Evolutionary conservation across 2,113 vertebrate genomes (phyloP).

Genomic region (Lathamus discolor): DNA sequence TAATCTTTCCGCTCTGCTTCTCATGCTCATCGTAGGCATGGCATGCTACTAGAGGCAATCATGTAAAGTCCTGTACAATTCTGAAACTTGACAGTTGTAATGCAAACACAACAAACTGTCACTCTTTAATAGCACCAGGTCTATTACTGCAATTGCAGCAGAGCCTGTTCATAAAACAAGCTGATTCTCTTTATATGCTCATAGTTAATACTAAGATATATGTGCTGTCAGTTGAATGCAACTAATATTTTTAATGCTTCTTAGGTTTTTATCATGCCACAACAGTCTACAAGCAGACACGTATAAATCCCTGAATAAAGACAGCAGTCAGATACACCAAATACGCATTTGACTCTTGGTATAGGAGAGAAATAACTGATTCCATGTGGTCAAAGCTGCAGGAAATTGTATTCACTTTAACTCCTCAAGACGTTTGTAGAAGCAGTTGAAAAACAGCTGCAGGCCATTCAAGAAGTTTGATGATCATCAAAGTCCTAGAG

Average conservation of each 20-base stretch:
- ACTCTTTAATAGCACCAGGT: background rate
- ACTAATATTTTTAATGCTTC: constrained; percentile 27
- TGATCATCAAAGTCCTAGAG: background rate
- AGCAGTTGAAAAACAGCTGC: background rate
- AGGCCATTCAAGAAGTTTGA: background rate
- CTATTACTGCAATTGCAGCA: constrained; percentile 4
- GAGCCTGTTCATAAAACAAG: background rate
- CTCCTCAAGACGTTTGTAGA: background rate
- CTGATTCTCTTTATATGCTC: constrained; percentile 11
- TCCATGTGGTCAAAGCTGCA: background rate
- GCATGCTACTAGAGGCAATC: background rate
- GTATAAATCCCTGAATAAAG: constrained; percentile 5
- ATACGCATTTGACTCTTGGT: constrained; percentile 1
- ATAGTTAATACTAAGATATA: background rate
- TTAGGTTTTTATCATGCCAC: background rate
- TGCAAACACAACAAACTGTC: constrained; percentile 44
- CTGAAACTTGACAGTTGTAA: background rate
- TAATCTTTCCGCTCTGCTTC: constrained; percentile 32
- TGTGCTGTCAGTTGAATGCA: background rate
- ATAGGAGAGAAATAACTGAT: background rate
- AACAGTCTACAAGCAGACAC: background rate
- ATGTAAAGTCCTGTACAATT: background rate
- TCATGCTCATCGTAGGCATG: background rate
- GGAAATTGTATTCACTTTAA: background rate
- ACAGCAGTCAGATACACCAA: background rate